Evolutionary conservation across 2,113 vertebrate species (phyloP).

Genomic region (Coryphaenoides rupestris): DNA sequence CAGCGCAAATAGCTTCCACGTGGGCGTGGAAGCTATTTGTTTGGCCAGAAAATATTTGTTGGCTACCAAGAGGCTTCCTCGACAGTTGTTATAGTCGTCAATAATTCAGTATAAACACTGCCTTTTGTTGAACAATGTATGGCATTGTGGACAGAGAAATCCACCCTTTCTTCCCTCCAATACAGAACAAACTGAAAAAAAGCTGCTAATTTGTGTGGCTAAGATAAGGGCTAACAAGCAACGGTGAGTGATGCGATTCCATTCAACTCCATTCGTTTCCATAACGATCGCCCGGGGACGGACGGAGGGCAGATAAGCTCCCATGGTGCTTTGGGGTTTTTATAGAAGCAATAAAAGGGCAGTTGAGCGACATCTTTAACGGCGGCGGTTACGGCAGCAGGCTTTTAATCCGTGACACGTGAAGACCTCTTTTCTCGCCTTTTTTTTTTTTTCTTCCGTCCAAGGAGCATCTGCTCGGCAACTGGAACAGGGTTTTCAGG

Average conservation of each 20-base stretch:
- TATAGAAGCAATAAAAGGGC: slow-evolving; percentile 57
- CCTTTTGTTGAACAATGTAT: slow-evolving; percentile 29
- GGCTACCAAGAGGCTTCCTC: not conserved
- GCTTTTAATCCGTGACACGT: slow-evolving; percentile 48
- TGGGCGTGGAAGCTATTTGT: too few relatives aligned
- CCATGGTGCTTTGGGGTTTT: slow-evolving; percentile 33
- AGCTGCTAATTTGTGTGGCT: slow-evolving; percentile 52
- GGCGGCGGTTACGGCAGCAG: slow-evolving; percentile 29
- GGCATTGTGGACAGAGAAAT: slow-evolving; percentile 22
- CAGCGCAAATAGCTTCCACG: not conserved
- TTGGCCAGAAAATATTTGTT: not conserved
- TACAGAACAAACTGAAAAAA: slow-evolving; percentile 29
- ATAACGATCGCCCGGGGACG: slow-evolving; percentile 32
- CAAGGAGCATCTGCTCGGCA: slow-evolving; percentile 10
- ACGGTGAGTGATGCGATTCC: slow-evolving; percentile 57
- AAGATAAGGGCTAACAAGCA: slow-evolving; percentile 63
- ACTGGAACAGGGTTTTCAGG: not conserved
- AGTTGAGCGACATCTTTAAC: slow-evolving; percentile 52
- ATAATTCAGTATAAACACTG: slow-evolving; percentile 33
- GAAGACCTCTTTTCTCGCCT: slow-evolving; percentile 35
- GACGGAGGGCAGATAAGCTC: slow-evolving; percentile 59
- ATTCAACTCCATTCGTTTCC: slow-evolving; percentile 63
- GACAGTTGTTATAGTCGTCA: not conserved
- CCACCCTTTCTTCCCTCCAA: not conserved
- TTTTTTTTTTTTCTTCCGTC: slow-evolving; percentile 43